Base-by-base conservation (phyloP, 2,888 invertebrate species). In the Acanthosoma haemorrhoidale region DNA sequence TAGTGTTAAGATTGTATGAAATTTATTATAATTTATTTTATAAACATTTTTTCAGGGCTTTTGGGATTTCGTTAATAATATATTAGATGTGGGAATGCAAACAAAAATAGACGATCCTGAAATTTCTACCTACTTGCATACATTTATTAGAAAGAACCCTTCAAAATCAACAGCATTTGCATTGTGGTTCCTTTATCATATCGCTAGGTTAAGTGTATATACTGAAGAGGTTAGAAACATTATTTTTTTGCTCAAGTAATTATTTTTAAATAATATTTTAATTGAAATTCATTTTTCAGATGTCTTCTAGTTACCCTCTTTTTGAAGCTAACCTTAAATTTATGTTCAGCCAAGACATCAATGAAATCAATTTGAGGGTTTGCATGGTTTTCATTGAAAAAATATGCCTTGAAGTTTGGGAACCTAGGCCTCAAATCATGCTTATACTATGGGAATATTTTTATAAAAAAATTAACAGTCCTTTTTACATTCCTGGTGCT, bases 391-490 rank as follows among this genome's bases (percentile, higher is more conserved):
- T 75, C 57, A 70, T 76, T 11, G 75, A 75, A 58, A 73, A 74
- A 39, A 66, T 77, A 18, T 74, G 75, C 16, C 71, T 73, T 58
- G 75, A 74, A 4, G 76, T 81, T 80, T 84, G 84, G 82, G 80
- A 81, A 31, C 80, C 83, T 9, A 81, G 81, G 73, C 80, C 81
- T 9, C 81, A 83, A 71, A 80, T 83, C 59, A 77, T 84, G 16
- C 81, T 83, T 71, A 77, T 81, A 43, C 77, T 86, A 2, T 85
- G 86, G 85, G 86, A 86, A 75, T 83, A 83, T 76, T 84, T 84
- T 75, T 84, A 86, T 75, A 83, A 84, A 69, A 81, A 82, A 76
- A 78, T 86, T 4, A 84, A 86, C 76, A 81, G 82, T 36, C 81
- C 82, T 2, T 86, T 85, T 75, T 79, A 82, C 70, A 76, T 82